These are phyloP conservation scores for Malurus cyaneus DNA, from an alignment of 2,113 vertebrate genomes.

Conservation along the genomic window DNA sequence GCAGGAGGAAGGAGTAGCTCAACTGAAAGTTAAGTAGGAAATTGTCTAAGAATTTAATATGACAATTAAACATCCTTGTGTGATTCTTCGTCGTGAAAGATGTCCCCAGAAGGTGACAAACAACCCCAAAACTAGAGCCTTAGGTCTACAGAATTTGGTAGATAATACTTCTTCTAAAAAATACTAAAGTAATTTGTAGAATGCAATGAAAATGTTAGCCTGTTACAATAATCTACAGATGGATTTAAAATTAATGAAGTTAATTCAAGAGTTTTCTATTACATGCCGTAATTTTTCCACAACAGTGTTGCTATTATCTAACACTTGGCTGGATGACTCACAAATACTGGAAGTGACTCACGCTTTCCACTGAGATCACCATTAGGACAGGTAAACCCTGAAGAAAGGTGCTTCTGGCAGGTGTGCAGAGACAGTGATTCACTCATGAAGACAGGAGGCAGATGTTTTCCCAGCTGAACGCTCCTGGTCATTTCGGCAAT, in stretches of 20 bases:
- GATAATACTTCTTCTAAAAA: not conserved
- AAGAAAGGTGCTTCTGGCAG: slow-evolving; percentile 11
- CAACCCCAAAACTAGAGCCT: not conserved
- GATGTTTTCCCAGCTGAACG: not conserved
- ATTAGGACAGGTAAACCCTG: not conserved
- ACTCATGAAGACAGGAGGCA: not conserved
- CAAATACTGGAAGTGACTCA: slow-evolving; percentile 19
- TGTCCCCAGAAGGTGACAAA: not conserved
- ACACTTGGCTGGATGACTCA: not conserved
- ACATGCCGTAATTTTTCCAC: not conserved
- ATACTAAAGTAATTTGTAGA: not conserved
- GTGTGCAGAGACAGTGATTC: not conserved
- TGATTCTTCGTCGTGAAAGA: not conserved
- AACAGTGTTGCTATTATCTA: not conserved
- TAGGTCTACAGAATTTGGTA: not conserved
- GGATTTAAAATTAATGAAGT: not conserved
- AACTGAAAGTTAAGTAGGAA: not conserved
- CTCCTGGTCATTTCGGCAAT: not conserved
- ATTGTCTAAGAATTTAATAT: not conserved
- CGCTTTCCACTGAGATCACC: slow-evolving; percentile 37
- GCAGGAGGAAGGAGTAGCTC: not conserved
- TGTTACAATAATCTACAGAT: not conserved
- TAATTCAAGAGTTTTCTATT: not conserved
- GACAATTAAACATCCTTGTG: not conserved
- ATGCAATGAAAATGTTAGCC: not conserved